These are phyloP conservation scores for Acomys russatus DNA, from an alignment of 2,797 vertebrate species.

Conservation along the genomic window DNA sequence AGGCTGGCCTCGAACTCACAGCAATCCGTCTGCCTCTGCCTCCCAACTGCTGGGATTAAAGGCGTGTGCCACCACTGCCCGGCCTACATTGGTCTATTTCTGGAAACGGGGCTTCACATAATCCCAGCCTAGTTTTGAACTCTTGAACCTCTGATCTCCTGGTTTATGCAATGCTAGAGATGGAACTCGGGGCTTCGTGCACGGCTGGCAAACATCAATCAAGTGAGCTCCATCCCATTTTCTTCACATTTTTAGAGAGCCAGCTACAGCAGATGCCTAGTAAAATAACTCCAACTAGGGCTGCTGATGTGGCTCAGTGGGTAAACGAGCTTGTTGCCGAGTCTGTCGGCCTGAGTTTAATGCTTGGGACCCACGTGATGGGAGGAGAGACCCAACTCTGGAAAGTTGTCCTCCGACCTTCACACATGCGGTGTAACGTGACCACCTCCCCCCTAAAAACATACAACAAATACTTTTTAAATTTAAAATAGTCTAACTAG, in stretches of 20 bases:
- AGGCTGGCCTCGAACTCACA: too few species aligned
- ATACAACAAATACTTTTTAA: not conserved
- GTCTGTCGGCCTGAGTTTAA: not conserved
- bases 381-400: not conserved
- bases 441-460: not conserved
- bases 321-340: not conserved
- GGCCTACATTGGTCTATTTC: not conserved
- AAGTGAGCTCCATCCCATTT: not conserved
- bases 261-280: not conserved
- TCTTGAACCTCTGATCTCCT: not conserved
- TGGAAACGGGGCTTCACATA: not conserved
- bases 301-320: not conserved
- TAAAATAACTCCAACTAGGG: not conserved
- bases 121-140: not conserved
- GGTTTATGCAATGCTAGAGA: not conserved
- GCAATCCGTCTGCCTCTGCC: too few species aligned
- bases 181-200: not conserved
- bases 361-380: not conserved
- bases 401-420: not conserved
- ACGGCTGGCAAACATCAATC: too few species aligned
- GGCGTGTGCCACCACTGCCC: too few species aligned
- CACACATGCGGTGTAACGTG: not conserved
- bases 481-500: not conserved
- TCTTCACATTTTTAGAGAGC: not conserved
- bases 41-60: too few species aligned